Evolutionary conservation across 2,888 invertebrate species (phyloP), one percentile per base, ranked within the genome.

Genomic region (Calliopum simillimum): DNA sequence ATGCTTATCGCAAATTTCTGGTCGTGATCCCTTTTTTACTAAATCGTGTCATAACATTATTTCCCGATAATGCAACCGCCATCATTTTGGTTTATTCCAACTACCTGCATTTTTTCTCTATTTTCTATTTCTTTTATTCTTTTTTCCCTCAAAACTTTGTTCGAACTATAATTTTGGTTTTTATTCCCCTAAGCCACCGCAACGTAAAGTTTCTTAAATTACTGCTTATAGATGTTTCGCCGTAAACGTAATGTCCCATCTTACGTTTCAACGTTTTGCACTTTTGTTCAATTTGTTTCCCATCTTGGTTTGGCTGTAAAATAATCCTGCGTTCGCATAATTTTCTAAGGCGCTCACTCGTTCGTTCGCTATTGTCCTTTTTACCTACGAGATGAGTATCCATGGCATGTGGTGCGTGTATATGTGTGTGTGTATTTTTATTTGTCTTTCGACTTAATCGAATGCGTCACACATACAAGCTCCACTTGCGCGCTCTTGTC

Each of bases 371-470:
- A 13, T 44, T 49, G 16, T 14, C 21, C 21, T 14, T 41, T 4
- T 12, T 33, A 44, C 46, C 46, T 21, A 53, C 23, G 13, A 16
- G 16, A 6, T 23, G 53, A 23, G 13, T 53, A 23, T 12, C 23
- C 23, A 14, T 12, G 4, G 16, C 19, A 13, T 19, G 12, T 53
- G 19, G 13, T 2, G 14, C 6, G 58, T 4, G 58, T 25, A 16
- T 16, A 2, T 25, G 33, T 14, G n/a, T 41, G 19, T 43, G 25
- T 41, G 41, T n/a, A 19, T 16, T 59, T 41, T 11, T 19, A 41
- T 41, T 59, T 59, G 11, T 16, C 16, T 59, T 59, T 16, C 2
- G 8, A 41, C 59, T 14, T 41, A 59, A 59, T 59, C 59, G 59
- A 59, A 59, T 43, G 16, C 13, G 19, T 3, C 16, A 16, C 41